A percentile compares a stretch with the other conserved stretches of the same genome.
phyloP scores from a whole-genome alignment of 2,797 vertebrate genomes.

The Characodon lateralis region DNA sequence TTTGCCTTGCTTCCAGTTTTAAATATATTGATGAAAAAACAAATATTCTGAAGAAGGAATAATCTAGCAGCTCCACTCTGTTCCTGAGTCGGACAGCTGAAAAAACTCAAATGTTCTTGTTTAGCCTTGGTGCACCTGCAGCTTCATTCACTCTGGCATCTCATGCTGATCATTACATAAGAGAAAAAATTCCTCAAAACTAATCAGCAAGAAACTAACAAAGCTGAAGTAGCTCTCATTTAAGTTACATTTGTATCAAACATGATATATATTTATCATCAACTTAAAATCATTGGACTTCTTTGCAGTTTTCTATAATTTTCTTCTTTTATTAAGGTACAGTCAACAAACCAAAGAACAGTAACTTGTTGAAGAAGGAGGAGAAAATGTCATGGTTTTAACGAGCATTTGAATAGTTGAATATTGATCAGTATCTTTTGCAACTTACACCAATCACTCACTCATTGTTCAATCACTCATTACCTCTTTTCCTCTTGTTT shows the following conservation, averaged over 20 bases:
- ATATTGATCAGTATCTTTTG: conserved; percentile 34
- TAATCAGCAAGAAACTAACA: conserved; percentile 37
- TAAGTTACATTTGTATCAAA: neutral
- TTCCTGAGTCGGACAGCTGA: conserved; percentile 54
- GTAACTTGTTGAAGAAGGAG: conserved; percentile 53
- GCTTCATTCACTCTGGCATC: conserved; percentile 65
- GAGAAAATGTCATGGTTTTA: neutral
- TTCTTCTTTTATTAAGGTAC: neutral
- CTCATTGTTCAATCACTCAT: neutral
- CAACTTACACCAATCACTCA: conserved; percentile 7
- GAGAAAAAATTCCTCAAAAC: conserved; percentile 61
- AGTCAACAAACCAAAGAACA: neutral
- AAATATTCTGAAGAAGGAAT: neutral
- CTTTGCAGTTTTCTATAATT: neutral
- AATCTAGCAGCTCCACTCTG: conserved; percentile 15
- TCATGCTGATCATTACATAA: conserved; percentile 72
- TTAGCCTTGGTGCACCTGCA: conserved; percentile 62
- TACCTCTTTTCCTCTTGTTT: neutral
- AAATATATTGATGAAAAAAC: neutral
- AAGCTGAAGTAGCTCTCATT: conserved; percentile 9
- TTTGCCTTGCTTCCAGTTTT: neutral
- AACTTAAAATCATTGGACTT: neutral
- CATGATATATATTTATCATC: neutral
- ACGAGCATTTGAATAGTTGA: conserved; percentile 28
- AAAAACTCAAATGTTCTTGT: conserved; percentile 50